Evolutionary conservation across 2,797 vertebrate genomes (phyloP).

Genomic region (Cryptoprocta ferox): DNA sequence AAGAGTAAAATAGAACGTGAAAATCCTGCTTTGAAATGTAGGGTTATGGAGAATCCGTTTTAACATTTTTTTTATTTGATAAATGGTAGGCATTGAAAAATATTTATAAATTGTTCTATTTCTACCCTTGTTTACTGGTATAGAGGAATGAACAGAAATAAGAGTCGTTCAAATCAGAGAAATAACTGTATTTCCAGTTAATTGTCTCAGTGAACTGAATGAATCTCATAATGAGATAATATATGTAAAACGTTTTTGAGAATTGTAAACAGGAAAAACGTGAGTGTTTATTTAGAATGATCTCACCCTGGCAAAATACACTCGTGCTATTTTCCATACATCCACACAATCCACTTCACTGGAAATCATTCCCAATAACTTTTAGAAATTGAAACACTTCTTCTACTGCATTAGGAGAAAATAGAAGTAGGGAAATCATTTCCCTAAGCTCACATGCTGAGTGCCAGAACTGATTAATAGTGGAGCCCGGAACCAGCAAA

Average conservation of each 20-base stretch:
- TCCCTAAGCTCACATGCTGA: not conserved
- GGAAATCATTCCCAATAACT: not conserved
- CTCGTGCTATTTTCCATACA: not conserved
- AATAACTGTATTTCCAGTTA: not conserved
- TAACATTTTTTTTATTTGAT: too few relatives aligned
- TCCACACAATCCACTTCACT: not conserved
- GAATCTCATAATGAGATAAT: not conserved
- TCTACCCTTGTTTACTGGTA: not conserved
- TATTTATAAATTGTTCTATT: not conserved
- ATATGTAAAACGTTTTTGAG: not conserved
- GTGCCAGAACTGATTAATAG: not conserved
- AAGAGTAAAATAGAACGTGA: not conserved
- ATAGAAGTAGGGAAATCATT: conserved; percentile 16
- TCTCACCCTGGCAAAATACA: not conserved
- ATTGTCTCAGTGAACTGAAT: not conserved
- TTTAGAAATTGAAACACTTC: not conserved
- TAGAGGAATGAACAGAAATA: not conserved
- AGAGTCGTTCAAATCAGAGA: not conserved
- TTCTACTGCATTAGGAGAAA: not conserved
- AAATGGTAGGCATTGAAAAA: not conserved
- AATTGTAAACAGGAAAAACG: not conserved
- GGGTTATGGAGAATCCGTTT: not conserved
- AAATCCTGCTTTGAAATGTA: not conserved
- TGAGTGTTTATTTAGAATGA: not conserved
- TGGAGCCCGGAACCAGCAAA: not conserved